Evolutionary conservation across 2,113 vertebrate species (phyloP).

Genomic region (Rhadina sibilatrix): DNA sequence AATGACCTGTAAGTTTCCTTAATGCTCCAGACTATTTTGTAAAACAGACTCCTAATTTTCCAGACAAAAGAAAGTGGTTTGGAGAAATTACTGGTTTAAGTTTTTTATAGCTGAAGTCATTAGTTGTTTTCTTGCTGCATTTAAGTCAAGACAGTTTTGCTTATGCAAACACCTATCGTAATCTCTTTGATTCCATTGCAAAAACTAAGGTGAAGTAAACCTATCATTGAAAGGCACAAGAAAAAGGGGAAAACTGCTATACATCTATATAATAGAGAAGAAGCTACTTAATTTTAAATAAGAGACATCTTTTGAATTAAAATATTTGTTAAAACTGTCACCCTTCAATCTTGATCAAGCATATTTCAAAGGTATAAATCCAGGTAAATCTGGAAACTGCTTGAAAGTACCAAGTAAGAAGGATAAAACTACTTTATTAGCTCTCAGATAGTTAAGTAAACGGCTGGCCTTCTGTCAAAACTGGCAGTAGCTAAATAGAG

Average conservation of each 20-base stretch:
- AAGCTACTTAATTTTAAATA: background rate
- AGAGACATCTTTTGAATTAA: background rate
- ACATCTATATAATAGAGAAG: background rate
- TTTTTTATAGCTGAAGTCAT: background rate
- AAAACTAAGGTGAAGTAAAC: background rate
- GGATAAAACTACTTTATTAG: background rate
- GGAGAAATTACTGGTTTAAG: background rate
- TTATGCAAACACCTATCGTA: background rate
- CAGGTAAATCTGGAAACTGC: background rate
- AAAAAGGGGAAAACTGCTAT: background rate
- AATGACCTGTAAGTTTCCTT: background rate
- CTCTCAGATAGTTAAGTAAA: background rate
- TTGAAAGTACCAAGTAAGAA: background rate
- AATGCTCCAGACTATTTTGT: background rate
- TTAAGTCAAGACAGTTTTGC: background rate
- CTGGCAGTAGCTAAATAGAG: background rate
- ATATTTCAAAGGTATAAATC: background rate
- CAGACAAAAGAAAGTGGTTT: background rate
- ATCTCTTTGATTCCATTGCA: background rate
- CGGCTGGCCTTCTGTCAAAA: background rate
- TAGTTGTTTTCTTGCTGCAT: background rate
- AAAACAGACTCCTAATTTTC: background rate
- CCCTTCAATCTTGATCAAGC: background rate
- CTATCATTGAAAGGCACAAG: background rate
- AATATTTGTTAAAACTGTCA: background rate